These are phyloP conservation scores for Drepanosiphum platanoidis DNA, from an alignment of 2,888 invertebrate species.

Conservation along the genomic window DNA sequence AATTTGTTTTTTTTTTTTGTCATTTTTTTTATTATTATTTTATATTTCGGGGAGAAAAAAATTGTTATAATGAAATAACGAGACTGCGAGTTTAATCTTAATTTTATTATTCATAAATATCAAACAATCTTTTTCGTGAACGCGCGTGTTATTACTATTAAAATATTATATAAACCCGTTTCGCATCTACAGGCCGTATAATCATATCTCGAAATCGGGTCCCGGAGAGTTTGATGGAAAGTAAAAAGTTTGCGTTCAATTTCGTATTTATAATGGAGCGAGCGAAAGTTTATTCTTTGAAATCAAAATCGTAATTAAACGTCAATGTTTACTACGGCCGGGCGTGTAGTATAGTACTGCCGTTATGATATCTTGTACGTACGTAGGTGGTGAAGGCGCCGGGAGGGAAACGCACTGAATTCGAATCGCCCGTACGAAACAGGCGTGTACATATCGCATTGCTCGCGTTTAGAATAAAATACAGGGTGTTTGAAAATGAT, in stretches of 20 bases:
- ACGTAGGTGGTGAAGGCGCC: background rate
- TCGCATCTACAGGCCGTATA: too few relatives aligned
- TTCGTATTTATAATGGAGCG: background rate
- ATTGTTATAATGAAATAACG: background rate
- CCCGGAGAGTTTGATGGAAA: background rate
- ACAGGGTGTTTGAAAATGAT: background rate
- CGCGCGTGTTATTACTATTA: background rate
- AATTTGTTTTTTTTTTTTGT: background rate
- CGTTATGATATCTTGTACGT: too few relatives aligned
- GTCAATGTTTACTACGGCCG: background rate
- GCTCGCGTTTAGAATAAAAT: too few relatives aligned
- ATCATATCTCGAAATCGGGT: conserved; percentile 1
- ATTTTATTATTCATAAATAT: background rate
- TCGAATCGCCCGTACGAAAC: background rate
- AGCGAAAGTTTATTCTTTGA: conserved; percentile 15
- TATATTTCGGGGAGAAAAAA: background rate
- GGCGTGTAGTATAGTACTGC: background rate
- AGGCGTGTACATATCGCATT: too few relatives aligned
- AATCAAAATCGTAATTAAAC: background rate
- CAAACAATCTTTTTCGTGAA: background rate
- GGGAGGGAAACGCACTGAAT: background rate
- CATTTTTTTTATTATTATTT: too few relatives aligned
- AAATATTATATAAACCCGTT: background rate
- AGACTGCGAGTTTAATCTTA: background rate
- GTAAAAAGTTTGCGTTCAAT: background rate